phyloP scores from a whole-genome alignment of 2,113 vertebrate genomes.

The Ameiurus melas region DNA sequence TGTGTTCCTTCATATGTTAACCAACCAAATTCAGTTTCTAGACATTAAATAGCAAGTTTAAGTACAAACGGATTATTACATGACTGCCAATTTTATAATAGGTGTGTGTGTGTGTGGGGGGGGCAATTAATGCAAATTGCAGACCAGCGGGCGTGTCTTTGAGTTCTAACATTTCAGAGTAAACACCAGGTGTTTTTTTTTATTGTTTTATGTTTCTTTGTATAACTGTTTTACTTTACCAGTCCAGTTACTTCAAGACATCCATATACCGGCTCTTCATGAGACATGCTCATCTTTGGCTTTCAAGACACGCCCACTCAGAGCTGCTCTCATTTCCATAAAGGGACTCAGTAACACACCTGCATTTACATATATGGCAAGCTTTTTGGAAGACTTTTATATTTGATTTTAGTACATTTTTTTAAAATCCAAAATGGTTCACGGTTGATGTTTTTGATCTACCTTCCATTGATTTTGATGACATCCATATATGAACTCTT shows the following conservation, averaged over 20 bases:
- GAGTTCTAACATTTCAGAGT: neutral
- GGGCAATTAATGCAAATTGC: neutral
- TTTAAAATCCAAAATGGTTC: neutral
- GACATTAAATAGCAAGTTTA: neutral
- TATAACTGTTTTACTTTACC: neutral
- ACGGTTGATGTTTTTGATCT: neutral
- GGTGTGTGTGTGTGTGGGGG: neutral
- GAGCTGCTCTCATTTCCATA: neutral
- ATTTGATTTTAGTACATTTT: neutral
- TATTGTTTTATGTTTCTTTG: neutral
- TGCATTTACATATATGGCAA: neutral
- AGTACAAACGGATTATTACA: neutral
- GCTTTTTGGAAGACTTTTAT: neutral
- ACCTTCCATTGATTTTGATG: neutral
- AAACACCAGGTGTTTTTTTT: neutral
- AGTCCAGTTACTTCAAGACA: neutral
- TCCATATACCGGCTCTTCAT: neutral
- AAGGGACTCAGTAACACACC: neutral
- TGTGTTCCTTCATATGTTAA: constrained; percentile 60
- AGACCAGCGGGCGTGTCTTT: neutral
- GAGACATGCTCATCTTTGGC: neutral
- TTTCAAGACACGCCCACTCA: neutral
- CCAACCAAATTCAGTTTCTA: neutral
- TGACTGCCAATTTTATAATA: neutral
- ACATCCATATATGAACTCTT: neutral